Conservation (phyloP, 2,113 vertebrate species). For the Strix uralensis region DNA sequence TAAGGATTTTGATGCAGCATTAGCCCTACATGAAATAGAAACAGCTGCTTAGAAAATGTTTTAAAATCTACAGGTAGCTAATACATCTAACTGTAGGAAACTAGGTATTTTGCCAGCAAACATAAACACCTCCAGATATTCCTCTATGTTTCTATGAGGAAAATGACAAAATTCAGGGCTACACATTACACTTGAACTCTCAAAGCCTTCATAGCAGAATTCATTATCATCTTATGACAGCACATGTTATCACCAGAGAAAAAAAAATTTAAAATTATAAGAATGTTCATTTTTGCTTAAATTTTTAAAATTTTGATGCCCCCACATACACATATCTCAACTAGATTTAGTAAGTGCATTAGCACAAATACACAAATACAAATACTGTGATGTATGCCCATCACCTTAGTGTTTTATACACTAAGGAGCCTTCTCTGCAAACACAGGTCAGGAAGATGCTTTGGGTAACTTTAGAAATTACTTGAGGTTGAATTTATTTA, state of each 20-base stretch:
- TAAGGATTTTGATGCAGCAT: rapidly evolving
- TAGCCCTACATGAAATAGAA: not conserved
- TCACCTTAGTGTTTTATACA: not conserved
- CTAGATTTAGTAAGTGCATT: not conserved
- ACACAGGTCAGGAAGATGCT: not conserved
- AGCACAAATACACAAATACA: not conserved
- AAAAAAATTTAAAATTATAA: not conserved
- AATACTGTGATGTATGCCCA: not conserved
- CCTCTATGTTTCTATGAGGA: not conserved
- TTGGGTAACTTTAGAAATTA: not conserved
- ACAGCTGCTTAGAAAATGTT: not conserved
- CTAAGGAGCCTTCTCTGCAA: not conserved
- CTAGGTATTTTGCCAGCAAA: not conserved
- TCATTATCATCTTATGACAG: not conserved
- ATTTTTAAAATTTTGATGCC: not conserved
- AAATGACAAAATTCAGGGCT: not conserved
- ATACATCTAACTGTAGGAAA: not conserved
- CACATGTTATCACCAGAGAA: not conserved
- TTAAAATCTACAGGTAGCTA: not conserved
- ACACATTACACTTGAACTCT: not conserved
- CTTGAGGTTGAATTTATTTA: not conserved
- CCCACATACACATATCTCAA: not conserved
- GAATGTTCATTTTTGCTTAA: not conserved
- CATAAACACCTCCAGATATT: not conserved
- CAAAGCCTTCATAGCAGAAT: not conserved